A percentile compares a stretch with the other conserved stretches of the same genome.
These are phyloP conservation scores for Lottia gigantea DNA, from an alignment of 2,888 invertebrate genomes.

Conservation along the genomic window DNA sequence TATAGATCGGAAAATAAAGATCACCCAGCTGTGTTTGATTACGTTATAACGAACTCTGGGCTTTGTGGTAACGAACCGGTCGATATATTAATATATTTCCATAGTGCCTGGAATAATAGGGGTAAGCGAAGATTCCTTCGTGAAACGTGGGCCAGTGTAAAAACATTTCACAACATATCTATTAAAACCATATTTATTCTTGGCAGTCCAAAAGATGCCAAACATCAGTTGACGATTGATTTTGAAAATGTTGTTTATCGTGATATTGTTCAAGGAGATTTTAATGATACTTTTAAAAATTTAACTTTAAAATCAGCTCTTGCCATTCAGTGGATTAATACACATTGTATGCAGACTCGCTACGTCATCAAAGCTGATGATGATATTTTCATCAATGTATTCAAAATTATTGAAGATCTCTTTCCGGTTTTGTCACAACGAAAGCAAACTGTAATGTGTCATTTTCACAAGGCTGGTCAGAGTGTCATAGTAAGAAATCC, in stretches of 20 bases:
- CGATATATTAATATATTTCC: slow-evolving; percentile 41
- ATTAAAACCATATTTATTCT: slow-evolving; percentile 38
- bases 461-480: slow-evolving; percentile 37
- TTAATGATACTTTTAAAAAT: slow-evolving; percentile 38
- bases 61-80: slow-evolving; percentile 19
- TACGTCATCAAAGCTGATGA: slow-evolving; percentile 47
- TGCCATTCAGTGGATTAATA: slow-evolving; percentile 39
- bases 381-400: slow-evolving; percentile 52
- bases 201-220: slow-evolving; percentile 31
- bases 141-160: slow-evolving; percentile 40
- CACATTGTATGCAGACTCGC: slow-evolving; percentile 33
- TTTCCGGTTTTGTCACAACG: slow-evolving; percentile 35
- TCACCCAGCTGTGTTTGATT: neutral
- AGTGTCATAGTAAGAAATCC: slow-evolving; percentile 43
- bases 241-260: slow-evolving; percentile 36
- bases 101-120: slow-evolving; percentile 39
- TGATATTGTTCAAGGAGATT: slow-evolving; percentile 43
- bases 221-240: slow-evolving; percentile 39
- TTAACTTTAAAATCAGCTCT: slow-evolving; percentile 38
- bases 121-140: slow-evolving; percentile 34
- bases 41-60: neutral
- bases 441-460: slow-evolving; percentile 39
- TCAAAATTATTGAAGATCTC: slow-evolving; percentile 39
- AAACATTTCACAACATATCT: slow-evolving; percentile 25
- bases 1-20: neutral